A percentile compares a stretch with the other conserved stretches of the same genome.
These are phyloP conservation scores for Vipera latastei DNA, from an alignment of 2,797 vertebrate species.

Conservation along the genomic window DNA sequence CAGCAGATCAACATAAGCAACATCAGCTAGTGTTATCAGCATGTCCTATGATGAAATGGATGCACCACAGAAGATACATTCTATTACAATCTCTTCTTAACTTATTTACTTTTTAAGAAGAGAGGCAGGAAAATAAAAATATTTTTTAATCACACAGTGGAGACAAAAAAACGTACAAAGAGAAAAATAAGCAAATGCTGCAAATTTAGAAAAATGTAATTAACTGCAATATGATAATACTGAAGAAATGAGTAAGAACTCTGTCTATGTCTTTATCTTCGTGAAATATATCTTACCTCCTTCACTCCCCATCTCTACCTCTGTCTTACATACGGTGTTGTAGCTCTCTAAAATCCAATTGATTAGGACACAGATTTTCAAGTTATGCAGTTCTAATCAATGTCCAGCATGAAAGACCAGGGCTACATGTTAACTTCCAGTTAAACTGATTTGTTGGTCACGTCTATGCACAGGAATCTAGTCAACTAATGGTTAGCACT, in stretches of 20 bases:
- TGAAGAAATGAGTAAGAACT: neutral
- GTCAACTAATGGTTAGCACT: neutral
- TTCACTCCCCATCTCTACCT: neutral
- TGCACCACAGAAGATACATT: neutral
- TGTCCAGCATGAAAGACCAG: neutral
- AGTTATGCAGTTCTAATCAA: neutral
- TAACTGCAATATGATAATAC: neutral
- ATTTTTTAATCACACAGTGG: neutral
- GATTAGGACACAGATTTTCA: neutral
- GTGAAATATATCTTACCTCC: neutral
- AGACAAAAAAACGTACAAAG: neutral
- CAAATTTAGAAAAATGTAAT: neutral
- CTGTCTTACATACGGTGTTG: neutral
- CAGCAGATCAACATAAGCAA: slow-evolving; percentile 88
- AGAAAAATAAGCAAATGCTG: neutral
- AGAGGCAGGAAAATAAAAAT: neutral
- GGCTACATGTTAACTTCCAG: neutral
- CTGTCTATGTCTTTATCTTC: neutral
- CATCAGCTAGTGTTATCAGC: slow-evolving; percentile 78
- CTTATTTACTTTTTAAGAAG: neutral
- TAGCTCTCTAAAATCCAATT: too few relatives aligned
- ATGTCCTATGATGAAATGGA: slow-evolving; percentile 72
- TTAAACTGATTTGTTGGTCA: neutral
- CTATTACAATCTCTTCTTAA: neutral
- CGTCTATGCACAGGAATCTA: neutral